A percentile compares a stretch with the other conserved stretches of the same genome.
These are phyloP conservation scores for Promerops cafer DNA, from an alignment of 2,113 vertebrate genomes.

Conservation along the genomic window DNA sequence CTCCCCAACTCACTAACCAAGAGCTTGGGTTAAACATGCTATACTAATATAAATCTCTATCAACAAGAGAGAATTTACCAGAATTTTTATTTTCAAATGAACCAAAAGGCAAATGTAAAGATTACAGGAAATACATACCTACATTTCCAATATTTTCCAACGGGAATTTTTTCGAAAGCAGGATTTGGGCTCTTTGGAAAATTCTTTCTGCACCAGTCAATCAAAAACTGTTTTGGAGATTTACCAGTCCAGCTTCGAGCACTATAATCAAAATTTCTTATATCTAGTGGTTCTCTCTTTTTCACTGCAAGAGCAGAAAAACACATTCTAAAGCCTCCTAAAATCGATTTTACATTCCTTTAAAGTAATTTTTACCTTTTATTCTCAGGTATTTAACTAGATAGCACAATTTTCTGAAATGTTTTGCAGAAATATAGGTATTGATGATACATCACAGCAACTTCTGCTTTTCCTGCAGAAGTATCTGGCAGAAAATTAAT, in stretches of 20 bases:
- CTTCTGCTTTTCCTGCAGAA: background rate
- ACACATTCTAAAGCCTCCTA: background rate
- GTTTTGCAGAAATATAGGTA: background rate
- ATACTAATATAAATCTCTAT: background rate
- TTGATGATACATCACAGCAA: background rate
- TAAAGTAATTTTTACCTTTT: background rate
- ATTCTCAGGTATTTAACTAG: background rate
- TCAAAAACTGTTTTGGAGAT: conserved; percentile 97
- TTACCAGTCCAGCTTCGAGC: conserved; percentile 98
- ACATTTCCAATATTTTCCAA: conserved; percentile 92
- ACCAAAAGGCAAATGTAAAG: background rate
- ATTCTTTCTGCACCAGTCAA: conserved; percentile 97
- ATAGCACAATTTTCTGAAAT: background rate
- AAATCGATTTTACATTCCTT: background rate
- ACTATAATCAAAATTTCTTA: conserved; percentile 96
- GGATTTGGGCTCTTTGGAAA: conserved; percentile 91
- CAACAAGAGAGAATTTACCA: background rate
- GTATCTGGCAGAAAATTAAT: background rate
- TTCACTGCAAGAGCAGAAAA: conserved; percentile 66
- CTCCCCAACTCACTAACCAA: background rate
- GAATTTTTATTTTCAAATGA: background rate
- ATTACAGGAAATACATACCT: conserved; percentile 75
- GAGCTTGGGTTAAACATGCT: background rate
- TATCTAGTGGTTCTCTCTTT: conserved; percentile 85
- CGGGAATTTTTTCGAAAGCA: conserved; percentile 87